phyloP scores from a whole-genome alignment of 2,113 vertebrate species.

The Eurystomus gularis region DNA sequence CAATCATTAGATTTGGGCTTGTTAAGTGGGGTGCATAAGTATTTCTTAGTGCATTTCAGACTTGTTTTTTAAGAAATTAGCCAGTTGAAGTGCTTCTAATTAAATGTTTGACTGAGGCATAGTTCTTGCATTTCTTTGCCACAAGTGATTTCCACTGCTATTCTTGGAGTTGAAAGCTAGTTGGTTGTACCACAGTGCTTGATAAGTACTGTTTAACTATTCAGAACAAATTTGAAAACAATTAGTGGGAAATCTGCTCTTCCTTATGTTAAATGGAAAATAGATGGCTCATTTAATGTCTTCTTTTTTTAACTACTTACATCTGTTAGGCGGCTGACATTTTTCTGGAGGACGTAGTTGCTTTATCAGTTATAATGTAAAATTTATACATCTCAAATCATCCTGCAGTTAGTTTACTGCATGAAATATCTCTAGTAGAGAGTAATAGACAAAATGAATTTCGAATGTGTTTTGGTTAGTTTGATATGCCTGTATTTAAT shows the following conservation, averaged over 20 bases:
- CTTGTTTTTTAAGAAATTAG: neutral
- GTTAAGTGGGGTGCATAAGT: neutral
- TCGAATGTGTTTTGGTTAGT: neutral
- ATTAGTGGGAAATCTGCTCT: neutral
- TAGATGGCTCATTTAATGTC: neutral
- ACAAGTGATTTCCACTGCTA: neutral
- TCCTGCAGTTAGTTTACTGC: neutral
- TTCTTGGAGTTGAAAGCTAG: neutral
- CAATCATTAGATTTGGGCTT: neutral
- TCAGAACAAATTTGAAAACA: neutral
- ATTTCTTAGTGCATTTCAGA: neutral
- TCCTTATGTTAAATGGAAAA: neutral
- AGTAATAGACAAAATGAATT: neutral
- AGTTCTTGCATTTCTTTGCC: neutral
- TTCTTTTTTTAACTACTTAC: neutral
- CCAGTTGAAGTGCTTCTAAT: neutral
- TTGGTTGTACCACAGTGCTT: neutral
- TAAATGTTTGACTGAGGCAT: neutral
- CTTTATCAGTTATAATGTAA: neutral
- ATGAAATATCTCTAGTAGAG: neutral
- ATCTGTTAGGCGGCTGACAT: neutral
- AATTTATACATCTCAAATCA: neutral
- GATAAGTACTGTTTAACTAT: neutral
- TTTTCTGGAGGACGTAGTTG: neutral
- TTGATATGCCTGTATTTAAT: neutral